A percentile compares a stretch with the other conserved stretches of the same genome.
Evolutionary conservation across 2,797 vertebrate species (phyloP).

Genomic region (Setipinna tenuifilis): DNA sequence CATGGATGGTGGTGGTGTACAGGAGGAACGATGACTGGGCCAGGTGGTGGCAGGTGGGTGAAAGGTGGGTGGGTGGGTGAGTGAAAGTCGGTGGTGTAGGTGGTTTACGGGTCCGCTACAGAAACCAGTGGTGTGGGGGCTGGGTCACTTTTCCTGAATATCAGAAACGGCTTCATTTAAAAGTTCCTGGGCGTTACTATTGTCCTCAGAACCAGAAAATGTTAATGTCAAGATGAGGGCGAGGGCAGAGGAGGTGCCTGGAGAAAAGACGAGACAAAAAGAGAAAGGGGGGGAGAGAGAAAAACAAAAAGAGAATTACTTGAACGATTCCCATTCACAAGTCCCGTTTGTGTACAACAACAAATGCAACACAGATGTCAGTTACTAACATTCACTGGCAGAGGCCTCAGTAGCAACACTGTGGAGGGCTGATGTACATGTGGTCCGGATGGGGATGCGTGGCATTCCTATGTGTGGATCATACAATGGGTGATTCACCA

Average conservation of each 20-base stretch:
- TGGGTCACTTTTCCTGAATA: constrained; percentile 96
- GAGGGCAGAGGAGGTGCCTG: constrained; percentile 95
- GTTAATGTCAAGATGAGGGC: constrained; percentile 88
- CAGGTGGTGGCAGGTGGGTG: neutral
- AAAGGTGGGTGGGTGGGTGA: neutral
- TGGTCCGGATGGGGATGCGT: neutral
- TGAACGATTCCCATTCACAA: neutral
- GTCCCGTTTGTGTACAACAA: neutral
- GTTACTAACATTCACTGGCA: neutral
- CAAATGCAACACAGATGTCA: neutral
- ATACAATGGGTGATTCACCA: neutral
- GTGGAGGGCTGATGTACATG: neutral
- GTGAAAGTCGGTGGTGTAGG: neutral
- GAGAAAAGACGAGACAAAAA: constrained; percentile 15
- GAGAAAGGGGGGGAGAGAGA: neutral
- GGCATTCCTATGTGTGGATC: neutral
- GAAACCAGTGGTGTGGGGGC: constrained; percentile 91
- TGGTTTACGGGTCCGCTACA: constrained; percentile 85
- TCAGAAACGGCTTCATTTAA: constrained; percentile 81
- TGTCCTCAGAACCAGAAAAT: constrained; percentile 79
- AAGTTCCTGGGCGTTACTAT: constrained; percentile 73
- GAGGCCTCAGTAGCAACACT: neutral
- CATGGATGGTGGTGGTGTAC: neutral
- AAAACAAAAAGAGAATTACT: neutral
- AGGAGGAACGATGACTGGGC: neutral